Percentiles rank a stretch among this genome's conserved stretches.
phyloP scores from a whole-genome alignment of 2,888 invertebrate genomes.

The Synergus japonicus region DNA sequence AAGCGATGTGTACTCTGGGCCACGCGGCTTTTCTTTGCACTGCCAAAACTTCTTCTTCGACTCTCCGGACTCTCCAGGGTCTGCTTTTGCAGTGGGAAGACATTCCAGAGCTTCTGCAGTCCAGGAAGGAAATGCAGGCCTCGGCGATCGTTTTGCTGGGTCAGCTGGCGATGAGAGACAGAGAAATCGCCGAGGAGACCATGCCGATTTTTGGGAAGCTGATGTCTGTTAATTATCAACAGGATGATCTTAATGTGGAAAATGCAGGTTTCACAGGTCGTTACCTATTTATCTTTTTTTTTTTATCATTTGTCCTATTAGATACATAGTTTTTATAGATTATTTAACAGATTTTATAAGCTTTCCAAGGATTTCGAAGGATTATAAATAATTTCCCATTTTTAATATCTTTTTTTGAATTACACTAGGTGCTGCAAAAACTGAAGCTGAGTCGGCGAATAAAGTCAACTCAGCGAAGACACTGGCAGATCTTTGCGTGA shows the following conservation, averaged over 20 bases:
- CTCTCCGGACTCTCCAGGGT: constrained; percentile 67
- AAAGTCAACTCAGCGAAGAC: constrained; percentile 84
- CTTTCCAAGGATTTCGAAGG: too few relatives aligned
- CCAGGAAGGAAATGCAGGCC: constrained; percentile 70
- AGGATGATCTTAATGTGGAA: too few relatives aligned
- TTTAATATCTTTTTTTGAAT: too few relatives aligned
- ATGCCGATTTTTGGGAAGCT: constrained; percentile 83
- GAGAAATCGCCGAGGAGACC: constrained; percentile 81
- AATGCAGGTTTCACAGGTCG: too few relatives aligned
- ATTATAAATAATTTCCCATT: too few relatives aligned
- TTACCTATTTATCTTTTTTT: too few relatives aligned
- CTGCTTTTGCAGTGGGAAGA: constrained; percentile 68
- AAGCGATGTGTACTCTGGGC: constrained; percentile 71
- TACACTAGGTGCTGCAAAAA: constrained; percentile 44
- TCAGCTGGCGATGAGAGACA: constrained; percentile 83
- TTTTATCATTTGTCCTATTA: too few relatives aligned
- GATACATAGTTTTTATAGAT: too few relatives aligned
- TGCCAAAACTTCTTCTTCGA: constrained; percentile 59
- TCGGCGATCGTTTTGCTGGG: constrained; percentile 79
- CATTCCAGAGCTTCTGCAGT: constrained; percentile 57
- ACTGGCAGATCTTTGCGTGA: constrained; percentile 84
- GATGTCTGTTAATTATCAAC: constrained; percentile 73
- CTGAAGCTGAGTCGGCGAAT: constrained; percentile 73
- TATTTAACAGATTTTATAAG: too few relatives aligned
- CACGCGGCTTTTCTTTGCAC: constrained; percentile 69